A percentile compares a stretch with the other conserved stretches of the same genome.
These are phyloP conservation scores for Pipistrellus kuhlii DNA, from an alignment of 2,797 vertebrate species.

Conservation along the genomic window DNA sequence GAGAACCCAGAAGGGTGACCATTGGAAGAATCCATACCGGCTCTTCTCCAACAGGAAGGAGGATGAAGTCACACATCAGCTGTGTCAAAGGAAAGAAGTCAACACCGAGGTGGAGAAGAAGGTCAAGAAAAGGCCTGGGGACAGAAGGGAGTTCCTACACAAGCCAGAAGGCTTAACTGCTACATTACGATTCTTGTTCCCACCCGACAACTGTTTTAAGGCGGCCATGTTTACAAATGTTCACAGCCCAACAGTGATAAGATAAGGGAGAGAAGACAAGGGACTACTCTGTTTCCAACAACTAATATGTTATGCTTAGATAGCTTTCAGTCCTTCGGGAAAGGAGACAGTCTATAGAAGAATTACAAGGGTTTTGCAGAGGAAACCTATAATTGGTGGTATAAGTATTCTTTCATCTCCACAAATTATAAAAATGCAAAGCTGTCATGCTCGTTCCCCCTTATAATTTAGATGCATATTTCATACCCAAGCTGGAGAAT, in stretches of 20 bases:
- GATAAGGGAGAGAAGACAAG: background rate
- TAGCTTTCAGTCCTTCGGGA: background rate
- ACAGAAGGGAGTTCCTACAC: background rate
- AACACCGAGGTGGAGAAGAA: background rate
- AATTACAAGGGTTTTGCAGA: background rate
- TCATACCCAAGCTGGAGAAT: background rate
- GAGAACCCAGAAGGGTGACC: background rate
- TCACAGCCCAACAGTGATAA: background rate
- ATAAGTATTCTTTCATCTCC: background rate
- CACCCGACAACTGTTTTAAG: background rate
- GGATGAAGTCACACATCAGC: background rate
- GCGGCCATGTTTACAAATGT: background rate
- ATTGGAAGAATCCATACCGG: background rate
- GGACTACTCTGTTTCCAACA: constrained; percentile 21
- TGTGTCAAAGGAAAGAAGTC: background rate
- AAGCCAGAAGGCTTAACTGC: background rate
- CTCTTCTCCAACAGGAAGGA: background rate
- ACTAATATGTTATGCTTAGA: background rate
- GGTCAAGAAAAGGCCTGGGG: background rate
- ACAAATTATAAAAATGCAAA: background rate
- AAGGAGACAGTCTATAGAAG: background rate
- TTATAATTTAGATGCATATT: background rate
- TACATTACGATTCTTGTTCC: background rate
- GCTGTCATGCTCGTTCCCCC: background rate
- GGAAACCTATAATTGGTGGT: background rate